Base-by-base conservation (phyloP, 1,140 invertebrate species). In the Copidosoma floridanum region DNA sequence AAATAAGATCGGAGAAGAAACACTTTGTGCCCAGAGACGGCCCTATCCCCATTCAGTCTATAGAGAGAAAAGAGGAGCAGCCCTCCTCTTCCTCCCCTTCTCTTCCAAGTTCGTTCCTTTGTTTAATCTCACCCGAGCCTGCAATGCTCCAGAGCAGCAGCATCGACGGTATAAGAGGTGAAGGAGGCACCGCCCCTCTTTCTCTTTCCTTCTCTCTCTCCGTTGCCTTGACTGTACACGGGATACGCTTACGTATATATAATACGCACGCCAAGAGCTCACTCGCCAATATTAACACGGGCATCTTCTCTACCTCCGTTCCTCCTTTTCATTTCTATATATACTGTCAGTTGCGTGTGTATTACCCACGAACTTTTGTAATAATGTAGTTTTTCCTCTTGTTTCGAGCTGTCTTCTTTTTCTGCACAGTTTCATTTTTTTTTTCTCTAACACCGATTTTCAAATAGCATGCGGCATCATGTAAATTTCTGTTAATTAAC, bases 351-450 rank as follows among this genome's bases (percentile, higher is more conserved):
- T n/a, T n/a, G n/a, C n/a, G n/a, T n/a, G n/a, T n/a, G n/a, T n/a
- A n/a, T n/a, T n/a, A 65, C 61, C 64, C 69, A 64, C 70, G 66
- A 70, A 66, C 70, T 70, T 76, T 70, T 78, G 76, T 78, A 72
- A 74, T 75, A 76, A 76, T 78, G 73, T 78, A 77, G 77, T 79
- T 78, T 75, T 76, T 24, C 44, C 4, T 46, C 14, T 2, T 18
- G 29, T 21, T 35, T 38, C 10, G n/a, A 14, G 32, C 26, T 55
- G 18, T 43, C 23, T 23, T 55, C 12, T 47, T 21, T 16, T 35
- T 26, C 16, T 23, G n/a, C 29, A n/a, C 55, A 3, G 44, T 8
- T 8, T 20, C n/a, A 18, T 21, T 21, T 7, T 21, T 20, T 21
- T 5, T 44, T 2, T 21, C 41, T 21, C 4, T 44, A 16, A 6